A percentile compares a stretch with the other conserved stretches of the same genome.
phyloP scores from a whole-genome alignment of 2,888 invertebrate genomes.

The Poecilobothrus nobilitatus region DNA sequence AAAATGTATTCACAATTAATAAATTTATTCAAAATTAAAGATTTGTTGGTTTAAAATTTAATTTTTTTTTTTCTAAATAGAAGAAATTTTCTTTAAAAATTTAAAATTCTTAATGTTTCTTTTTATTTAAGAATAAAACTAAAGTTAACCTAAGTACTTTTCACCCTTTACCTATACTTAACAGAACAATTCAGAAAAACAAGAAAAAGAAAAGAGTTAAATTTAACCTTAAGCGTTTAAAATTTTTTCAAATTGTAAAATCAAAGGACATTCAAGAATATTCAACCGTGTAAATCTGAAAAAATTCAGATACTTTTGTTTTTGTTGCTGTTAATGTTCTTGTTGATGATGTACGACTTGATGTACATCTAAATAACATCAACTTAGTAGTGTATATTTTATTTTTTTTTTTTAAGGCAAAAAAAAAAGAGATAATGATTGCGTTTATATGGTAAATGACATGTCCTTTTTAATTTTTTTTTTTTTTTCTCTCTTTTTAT shows the following conservation, averaged over 20 bases:
- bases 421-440: constrained; percentile 1
- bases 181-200: too few relatives aligned
- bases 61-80: too few relatives aligned
- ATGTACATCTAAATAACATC: too few relatives aligned
- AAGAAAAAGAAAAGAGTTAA: neutral
- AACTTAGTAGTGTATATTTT: neutral
- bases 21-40: too few relatives aligned
- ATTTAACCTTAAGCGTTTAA: neutral
- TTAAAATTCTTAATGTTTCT: too few relatives aligned
- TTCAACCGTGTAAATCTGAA: neutral
- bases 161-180: too few relatives aligned
- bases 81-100: too few relatives aligned
- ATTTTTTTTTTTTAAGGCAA: neutral
- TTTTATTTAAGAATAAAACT: too few relatives aligned
- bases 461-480: neutral
- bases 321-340: neutral
- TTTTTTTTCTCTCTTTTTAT: neutral
- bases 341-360: too few relatives aligned
- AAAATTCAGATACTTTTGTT: neutral
- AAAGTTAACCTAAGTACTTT: too few relatives aligned
- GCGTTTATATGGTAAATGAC: constrained; percentile 1
- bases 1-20: too few relatives aligned
- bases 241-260: neutral
- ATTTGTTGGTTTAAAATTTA: too few relatives aligned
- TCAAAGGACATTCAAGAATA: neutral